Evolutionary conservation across 2,888 invertebrate genomes (phyloP), one percentile per base, ranked within the genome.

Genomic region (Leptogaster cylindrica): DNA sequence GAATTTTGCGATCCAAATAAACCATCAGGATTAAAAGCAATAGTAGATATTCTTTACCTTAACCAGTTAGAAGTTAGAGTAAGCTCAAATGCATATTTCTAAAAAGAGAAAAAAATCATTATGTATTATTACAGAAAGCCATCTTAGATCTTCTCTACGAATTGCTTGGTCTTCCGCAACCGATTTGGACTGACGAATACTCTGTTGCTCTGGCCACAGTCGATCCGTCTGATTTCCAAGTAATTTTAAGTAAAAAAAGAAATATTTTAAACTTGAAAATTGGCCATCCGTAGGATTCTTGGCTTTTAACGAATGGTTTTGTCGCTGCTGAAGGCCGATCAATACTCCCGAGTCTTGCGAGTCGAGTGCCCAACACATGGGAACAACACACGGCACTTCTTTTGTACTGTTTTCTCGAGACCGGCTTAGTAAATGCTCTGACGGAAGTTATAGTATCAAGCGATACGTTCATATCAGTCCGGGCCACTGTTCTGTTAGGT

Each of bases 121-220:
- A 12, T 2, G 2, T 23, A 50, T 1, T 18, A 20, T 2, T 83
- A 4, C 80, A 94, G 93, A 92, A 93, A 87, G 93, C 94, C 61
- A 90, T 97, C 75, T 82, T 97, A 79, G 96, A 97, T 81, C 85
- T 97, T 70, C 83, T 97, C 44, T 97, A 93, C 78, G 96, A 97
- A 79, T 82, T 97, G 67, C 87, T 97, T 73, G 90, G 92, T 68
- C 82, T 97, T 72, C 91, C 92, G 44, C 88, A 93, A 77, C 95
- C 95, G 0, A 90, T 90, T 75, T 96, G 95, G 95, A 94, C 95
- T 1, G 94, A 94, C 75, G 95, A 97, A 79, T 90, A 95, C 74
- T 89, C 90, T 46, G 90, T 92, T 36, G 96, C 96, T 1, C 81
- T 97, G 71, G 88, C 90, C 71, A 93, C 93, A 39, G 89, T 95